A percentile compares a stretch with the other conserved stretches of the same genome.
These are phyloP conservation scores for Silurus aristotelis DNA, from an alignment of 2,797 vertebrate genomes.

Conservation along the genomic window DNA sequence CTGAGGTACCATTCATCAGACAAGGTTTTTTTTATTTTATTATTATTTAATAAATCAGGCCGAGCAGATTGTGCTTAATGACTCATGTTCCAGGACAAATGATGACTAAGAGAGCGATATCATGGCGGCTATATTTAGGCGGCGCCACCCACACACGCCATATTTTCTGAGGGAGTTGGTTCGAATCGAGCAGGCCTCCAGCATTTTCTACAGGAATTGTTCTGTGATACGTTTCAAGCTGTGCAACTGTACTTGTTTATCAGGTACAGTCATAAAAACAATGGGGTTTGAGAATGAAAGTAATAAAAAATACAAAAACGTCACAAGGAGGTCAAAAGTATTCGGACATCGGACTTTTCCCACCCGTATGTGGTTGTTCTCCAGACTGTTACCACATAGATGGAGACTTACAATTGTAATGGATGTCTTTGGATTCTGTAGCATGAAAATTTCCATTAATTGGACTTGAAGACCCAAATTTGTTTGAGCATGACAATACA, in stretches of 20 bases:
- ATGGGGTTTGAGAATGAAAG: not conserved
- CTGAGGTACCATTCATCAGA: conserved; percentile 8
- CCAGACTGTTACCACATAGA: no score
- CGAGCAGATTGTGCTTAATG: not conserved
- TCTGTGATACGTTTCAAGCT: not conserved
- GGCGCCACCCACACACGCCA: conserved; percentile 23
- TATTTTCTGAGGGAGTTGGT: conserved; percentile 47
- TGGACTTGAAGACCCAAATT: no score
- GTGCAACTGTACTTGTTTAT: not conserved
- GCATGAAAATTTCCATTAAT: no score
- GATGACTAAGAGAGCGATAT: conserved; percentile 40
- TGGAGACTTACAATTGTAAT: no score
- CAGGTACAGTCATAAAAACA: not conserved
- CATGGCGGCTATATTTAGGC: conserved; percentile 33
- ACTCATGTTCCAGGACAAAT: conserved; percentile 28
- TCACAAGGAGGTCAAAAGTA: no score
- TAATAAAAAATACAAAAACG: no score
- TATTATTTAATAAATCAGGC: not conserved
- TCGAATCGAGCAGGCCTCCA: not conserved
- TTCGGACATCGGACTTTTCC: no score
- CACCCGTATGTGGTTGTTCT: no score
- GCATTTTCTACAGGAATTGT: not conserved
- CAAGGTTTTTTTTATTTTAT: not conserved
- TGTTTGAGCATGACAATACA: no score
- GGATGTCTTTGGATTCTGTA: no score